Conservation (phyloP, 2,888 invertebrate genomes). For the Drosophila emarginata region DNA sequence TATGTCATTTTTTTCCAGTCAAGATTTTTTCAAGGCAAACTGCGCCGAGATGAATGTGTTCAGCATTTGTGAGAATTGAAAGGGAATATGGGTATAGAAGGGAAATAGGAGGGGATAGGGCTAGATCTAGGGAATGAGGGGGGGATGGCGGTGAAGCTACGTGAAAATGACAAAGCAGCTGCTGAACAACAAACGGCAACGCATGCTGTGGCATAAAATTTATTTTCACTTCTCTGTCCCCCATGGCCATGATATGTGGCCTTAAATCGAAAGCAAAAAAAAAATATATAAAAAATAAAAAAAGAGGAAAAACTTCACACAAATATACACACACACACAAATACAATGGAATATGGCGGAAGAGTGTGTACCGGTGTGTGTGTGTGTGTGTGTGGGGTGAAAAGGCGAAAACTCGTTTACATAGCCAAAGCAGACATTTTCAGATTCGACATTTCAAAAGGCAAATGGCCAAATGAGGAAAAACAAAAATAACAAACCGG, state of each 20-base stretch:
- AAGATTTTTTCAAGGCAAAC: slow-evolving; percentile 34
- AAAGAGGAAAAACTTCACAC: slow-evolving; percentile 18
- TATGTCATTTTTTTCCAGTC: slow-evolving; percentile 63
- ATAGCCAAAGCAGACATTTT: slow-evolving; percentile 41
- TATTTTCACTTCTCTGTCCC: slow-evolving; percentile 54
- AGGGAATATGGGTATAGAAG: not conserved
- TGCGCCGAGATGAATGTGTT: slow-evolving; percentile 50
- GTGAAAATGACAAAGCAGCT: slow-evolving; percentile 76
- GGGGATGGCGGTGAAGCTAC: slow-evolving; percentile 24
- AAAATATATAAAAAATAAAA: not conserved
- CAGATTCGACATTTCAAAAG: slow-evolving; percentile 53
- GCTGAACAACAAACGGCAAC: slow-evolving; percentile 54
- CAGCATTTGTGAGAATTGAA: slow-evolving; percentile 13
- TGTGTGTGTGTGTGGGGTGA: not conserved
- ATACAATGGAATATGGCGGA: slow-evolving; percentile 27
- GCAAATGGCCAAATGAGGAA: slow-evolving; percentile 11
- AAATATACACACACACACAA: too few relatives aligned
- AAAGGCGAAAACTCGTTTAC: slow-evolving; percentile 33
- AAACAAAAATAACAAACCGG: slow-evolving; percentile 8
- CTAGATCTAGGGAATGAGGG: not conserved
- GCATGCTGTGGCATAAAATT: slow-evolving; percentile 67
- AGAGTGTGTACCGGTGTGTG: not conserved
- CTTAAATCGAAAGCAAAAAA: slow-evolving; percentile 45
- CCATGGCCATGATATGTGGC: slow-evolving; percentile 69
- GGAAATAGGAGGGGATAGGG: not conserved